Conservation (phyloP, 2,113 vertebrate genomes). For the Camarhynchus parvulus region DNA sequence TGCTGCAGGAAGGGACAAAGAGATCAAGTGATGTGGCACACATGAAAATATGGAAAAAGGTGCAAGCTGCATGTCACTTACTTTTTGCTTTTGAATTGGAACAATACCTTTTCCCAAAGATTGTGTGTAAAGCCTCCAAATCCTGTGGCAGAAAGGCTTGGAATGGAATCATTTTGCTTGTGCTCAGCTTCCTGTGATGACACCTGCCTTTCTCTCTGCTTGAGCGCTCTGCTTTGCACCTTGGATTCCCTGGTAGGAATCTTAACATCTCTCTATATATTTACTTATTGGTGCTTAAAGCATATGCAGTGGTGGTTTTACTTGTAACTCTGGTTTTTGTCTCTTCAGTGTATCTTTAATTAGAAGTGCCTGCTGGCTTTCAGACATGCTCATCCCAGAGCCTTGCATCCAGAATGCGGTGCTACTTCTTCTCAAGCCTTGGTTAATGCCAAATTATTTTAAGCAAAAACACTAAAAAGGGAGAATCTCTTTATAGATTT, state of each 20-base stretch:
- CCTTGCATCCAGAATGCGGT: slow-evolving; percentile 19
- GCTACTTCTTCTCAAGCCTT: slow-evolving; percentile 32
- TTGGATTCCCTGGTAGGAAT: neutral
- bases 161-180: slow-evolving; percentile 8
- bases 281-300: slow-evolving; percentile 16
- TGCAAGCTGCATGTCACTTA: neutral
- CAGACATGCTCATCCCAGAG: neutral
- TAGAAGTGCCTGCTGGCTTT: slow-evolving; percentile 52
- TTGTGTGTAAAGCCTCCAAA: neutral
- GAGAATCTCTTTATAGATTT: neutral
- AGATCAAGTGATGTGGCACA: neutral
- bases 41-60: neutral
- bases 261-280: neutral
- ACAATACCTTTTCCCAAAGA: neutral
- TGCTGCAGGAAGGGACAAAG: slow-evolving; percentile 15
- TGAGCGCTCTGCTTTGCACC: slow-evolving; percentile 33
- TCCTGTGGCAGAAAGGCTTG: slow-evolving; percentile 25
- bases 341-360: neutral
- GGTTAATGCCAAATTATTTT: slow-evolving; percentile 19
- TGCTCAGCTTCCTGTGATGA: neutral
- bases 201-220: slow-evolving; percentile 29
- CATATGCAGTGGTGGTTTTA: neutral
- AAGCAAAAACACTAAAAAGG: slow-evolving; percentile 17
- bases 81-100: slow-evolving; percentile 34
- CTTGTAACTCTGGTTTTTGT: neutral